Conservation (phyloP, 2,888 invertebrate species). For the Drosophila sordidapex region DNA sequence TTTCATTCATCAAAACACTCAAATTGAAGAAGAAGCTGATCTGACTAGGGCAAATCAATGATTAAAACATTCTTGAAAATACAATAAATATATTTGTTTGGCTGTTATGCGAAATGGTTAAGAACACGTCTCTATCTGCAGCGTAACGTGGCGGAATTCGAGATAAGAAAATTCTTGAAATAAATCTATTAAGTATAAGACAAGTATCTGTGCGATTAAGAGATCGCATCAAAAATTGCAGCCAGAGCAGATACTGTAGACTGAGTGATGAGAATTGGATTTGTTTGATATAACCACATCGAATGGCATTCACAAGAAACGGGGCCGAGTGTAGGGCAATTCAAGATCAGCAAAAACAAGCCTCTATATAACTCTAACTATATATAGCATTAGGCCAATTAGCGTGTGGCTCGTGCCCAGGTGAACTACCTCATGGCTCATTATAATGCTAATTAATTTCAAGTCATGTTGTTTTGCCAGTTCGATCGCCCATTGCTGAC, state of each 20-base stretch:
- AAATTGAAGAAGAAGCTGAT: background rate
- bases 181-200: background rate
- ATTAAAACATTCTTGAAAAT: constrained; percentile 20
- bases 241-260: background rate
- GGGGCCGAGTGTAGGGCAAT: constrained; percentile 62
- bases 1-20: constrained; percentile 2
- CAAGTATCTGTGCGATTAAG: background rate
- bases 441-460: constrained; percentile 71
- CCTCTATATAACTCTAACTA: constrained; percentile 1
- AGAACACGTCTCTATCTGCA: constrained; percentile 6
- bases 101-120: background rate
- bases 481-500: constrained; percentile 16
- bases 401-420: constrained; percentile 73
- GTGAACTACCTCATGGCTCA: constrained; percentile 70
- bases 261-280: background rate
- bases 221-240: background rate
- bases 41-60: constrained; percentile 2
- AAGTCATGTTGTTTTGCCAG: constrained; percentile 52
- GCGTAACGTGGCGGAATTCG: constrained; percentile 1
- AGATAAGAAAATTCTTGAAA: constrained; percentile 4
- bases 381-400: constrained; percentile 36
- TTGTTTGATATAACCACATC: background rate
- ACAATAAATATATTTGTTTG: constrained; percentile 1
- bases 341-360: constrained; percentile 55
- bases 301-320: constrained; percentile 7